Evolutionary conservation across 2,797 vertebrate genomes (phyloP).

Genomic region (Antennarius maculatus): DNA sequence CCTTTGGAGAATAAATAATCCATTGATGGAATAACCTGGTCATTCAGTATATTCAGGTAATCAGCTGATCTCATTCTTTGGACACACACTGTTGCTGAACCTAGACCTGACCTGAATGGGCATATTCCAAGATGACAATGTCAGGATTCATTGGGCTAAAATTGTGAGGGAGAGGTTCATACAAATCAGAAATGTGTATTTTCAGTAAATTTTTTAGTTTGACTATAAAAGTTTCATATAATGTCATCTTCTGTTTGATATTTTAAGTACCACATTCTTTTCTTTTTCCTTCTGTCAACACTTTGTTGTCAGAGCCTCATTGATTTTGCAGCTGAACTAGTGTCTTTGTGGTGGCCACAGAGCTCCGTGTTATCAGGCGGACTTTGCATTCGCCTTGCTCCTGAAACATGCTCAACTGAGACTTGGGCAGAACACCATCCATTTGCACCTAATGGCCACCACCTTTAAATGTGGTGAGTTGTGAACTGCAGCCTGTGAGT

Average conservation of each 20-base stretch:
- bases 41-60: too few relatives aligned
- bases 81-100: too few relatives aligned
- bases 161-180: too few relatives aligned
- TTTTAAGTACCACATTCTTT: background rate
- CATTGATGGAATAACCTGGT: too few relatives aligned
- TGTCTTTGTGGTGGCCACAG: slow-evolving; percentile 37
- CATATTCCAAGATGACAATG: too few relatives aligned
- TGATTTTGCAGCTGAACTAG: slow-evolving; percentile 25
- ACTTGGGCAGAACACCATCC: slow-evolving; percentile 72
- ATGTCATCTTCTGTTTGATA: background rate
- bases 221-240: background rate
- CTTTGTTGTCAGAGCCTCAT: slow-evolving; percentile 6
- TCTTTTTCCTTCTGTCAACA: background rate
- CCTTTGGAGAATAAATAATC: too few relatives aligned
- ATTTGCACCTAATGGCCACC: slow-evolving; percentile 80
- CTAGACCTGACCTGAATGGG: too few relatives aligned
- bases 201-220: background rate
- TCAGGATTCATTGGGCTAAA: too few relatives aligned
- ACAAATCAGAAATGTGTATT: background rate
- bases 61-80: too few relatives aligned
- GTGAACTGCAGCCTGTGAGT: slow-evolving; percentile 60
- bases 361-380: slow-evolving; percentile 45
- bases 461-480: slow-evolving; percentile 74
- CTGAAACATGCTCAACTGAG: slow-evolving; percentile 71
- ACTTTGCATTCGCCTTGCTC: slow-evolving; percentile 68